Evolutionary conservation across 2,888 invertebrate genomes (phyloP).

Genomic region (Chorisops tibialis): DNA sequence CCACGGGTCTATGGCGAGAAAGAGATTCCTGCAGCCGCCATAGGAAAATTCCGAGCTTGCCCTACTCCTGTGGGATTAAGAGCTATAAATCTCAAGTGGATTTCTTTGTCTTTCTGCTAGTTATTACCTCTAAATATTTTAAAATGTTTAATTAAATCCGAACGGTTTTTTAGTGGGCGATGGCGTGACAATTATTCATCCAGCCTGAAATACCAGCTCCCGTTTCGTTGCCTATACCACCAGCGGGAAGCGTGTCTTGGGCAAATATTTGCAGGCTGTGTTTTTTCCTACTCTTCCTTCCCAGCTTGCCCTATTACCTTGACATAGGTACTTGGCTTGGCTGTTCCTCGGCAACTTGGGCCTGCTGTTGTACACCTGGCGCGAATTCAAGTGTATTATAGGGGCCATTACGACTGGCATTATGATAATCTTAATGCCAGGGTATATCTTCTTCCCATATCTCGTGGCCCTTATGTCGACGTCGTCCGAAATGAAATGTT

Average conservation of each 20-base stretch:
- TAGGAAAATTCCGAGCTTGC: background rate
- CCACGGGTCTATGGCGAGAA: background rate
- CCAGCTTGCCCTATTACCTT: no score
- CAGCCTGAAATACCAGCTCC: background rate
- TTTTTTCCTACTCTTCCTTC: no score
- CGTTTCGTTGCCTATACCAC: background rate
- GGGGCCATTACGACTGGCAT: background rate
- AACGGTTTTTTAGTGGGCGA: background rate
- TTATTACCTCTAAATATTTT: conserved; percentile 13
- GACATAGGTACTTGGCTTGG: no score
- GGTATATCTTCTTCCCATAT: no score
- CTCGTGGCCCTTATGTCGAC: no score
- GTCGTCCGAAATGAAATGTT: no score
- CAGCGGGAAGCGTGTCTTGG: background rate
- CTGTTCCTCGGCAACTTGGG: no score
- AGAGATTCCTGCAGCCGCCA: background rate
- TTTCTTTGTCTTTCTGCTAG: conserved; percentile 13
- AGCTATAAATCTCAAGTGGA: conserved; percentile 19
- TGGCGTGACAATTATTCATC: conserved; percentile 25
- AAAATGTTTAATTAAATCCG: conserved; percentile 24
- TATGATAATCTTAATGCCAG: background rate
- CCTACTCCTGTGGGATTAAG: conserved; percentile 4
- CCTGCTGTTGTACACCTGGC: conserved; percentile 11
- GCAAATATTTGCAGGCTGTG: conserved; percentile 2
- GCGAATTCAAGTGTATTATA: conserved; percentile 17